Percentiles rank a stretch among this genome's conserved stretches.
phyloP scores from a whole-genome alignment of 2,797 vertebrate genomes.

The Myotis daubentonii region DNA sequence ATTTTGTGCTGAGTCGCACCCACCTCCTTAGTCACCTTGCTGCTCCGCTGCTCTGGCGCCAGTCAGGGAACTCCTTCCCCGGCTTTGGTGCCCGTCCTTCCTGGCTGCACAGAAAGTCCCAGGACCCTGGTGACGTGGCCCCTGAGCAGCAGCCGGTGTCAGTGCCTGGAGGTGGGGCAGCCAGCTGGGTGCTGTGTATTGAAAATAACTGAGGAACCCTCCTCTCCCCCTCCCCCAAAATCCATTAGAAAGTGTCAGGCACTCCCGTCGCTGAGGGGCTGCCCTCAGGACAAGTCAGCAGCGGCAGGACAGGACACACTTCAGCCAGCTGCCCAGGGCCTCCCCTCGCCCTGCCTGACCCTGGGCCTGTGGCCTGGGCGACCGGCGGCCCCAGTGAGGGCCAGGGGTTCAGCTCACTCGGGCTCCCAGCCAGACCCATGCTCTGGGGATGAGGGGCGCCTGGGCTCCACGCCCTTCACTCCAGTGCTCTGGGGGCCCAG shows the following conservation, averaged over 20 bases:
- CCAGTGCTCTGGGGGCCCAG: rapidly evolving
- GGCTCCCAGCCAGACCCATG: not conserved
- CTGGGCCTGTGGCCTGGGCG: not conserved
- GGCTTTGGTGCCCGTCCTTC: not conserved
- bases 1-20: not conserved
- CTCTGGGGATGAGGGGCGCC: not conserved
- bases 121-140: not conserved
- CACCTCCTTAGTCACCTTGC: rapidly evolving
- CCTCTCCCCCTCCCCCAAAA: rapidly evolving
- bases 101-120: not conserved
- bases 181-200: not conserved
- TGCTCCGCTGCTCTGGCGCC: not conserved
- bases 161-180: not conserved
- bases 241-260: not conserved
- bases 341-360: not conserved
- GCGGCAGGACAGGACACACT: not conserved
- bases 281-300: not conserved
- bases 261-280: not conserved
- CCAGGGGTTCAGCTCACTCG: not conserved
- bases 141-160: not conserved
- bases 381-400: not conserved
- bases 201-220: no score
- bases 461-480: not conserved
- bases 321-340: not conserved
- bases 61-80: not conserved